phyloP scores from a whole-genome alignment of 2,797 vertebrate species.

The Pipistrellus nathusii region DNA sequence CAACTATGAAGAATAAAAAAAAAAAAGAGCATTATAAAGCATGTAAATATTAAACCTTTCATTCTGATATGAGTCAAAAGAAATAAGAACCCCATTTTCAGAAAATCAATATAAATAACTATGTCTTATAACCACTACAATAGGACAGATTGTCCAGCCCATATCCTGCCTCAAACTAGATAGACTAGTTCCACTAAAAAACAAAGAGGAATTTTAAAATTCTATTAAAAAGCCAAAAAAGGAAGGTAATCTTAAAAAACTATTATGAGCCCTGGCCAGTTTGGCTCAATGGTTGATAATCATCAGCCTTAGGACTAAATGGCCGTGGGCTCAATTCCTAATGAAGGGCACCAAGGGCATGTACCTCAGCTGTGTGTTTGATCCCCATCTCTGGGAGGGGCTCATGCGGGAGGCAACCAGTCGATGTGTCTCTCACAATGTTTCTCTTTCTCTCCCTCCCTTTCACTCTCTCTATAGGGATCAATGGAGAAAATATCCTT shows the following conservation, averaged over 20 bases:
- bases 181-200: not conserved
- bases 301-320: no score
- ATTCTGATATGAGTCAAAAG: not conserved
- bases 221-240: not conserved
- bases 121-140: not conserved
- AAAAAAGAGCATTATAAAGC: not conserved
- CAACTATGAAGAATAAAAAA: conserved; percentile 88
- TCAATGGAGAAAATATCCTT: no score
- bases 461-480: no score
- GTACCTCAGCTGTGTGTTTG: no score
- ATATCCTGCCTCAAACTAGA: not conserved
- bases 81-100: not conserved
- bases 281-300: no score
- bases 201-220: not conserved
- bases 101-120: conserved; percentile 1
- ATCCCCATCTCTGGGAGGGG: no score
- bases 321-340: no score
- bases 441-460: no score
- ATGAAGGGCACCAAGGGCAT: no score
- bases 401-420: no score
- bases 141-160: not conserved
- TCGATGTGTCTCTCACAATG: no score
- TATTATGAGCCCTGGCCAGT: not conserved
- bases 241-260: not conserved
- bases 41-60: conserved; percentile 27